Evolutionary conservation across 2,888 invertebrate genomes (phyloP).

Genomic region (Erebia aethiops): DNA sequence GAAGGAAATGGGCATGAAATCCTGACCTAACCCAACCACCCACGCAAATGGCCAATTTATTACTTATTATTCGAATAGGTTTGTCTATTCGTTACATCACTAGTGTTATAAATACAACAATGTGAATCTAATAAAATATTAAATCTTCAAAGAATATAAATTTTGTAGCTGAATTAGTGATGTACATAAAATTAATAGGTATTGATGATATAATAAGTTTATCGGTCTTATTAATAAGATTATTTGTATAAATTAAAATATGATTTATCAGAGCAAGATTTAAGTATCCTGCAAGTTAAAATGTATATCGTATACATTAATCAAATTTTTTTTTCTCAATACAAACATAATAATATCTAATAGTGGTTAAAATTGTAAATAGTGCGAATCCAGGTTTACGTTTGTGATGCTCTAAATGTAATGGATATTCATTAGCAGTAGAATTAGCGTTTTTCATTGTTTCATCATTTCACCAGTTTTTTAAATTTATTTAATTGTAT

Average conservation of each 20-base stretch:
- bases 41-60: too few species aligned
- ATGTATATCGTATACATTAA: constrained; percentile 5
- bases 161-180: neutral
- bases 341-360: constrained; percentile 9
- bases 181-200: neutral
- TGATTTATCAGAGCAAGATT: neutral
- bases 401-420: constrained; percentile 17
- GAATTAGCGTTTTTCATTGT: too few species aligned
- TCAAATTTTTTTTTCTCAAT: constrained; percentile 3
- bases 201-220: neutral
- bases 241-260: neutral
- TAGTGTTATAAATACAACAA: neutral
- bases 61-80: neutral
- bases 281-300: neutral
- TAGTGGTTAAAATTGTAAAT: constrained; percentile 27
- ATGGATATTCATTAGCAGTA: too few species aligned
- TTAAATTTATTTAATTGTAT: too few species aligned
- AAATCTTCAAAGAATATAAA: constrained; percentile 2
- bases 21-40: too few species aligned
- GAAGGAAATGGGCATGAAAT: too few species aligned
- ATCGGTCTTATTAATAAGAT: neutral
- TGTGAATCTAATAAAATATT: constrained; percentile 10
- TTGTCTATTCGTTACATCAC: constrained; percentile 6
- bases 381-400: constrained; percentile 15
- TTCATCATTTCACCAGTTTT: too few species aligned